phyloP scores from a whole-genome alignment of 2,888 invertebrate genomes.

The Napeogenes sylphis region DNA sequence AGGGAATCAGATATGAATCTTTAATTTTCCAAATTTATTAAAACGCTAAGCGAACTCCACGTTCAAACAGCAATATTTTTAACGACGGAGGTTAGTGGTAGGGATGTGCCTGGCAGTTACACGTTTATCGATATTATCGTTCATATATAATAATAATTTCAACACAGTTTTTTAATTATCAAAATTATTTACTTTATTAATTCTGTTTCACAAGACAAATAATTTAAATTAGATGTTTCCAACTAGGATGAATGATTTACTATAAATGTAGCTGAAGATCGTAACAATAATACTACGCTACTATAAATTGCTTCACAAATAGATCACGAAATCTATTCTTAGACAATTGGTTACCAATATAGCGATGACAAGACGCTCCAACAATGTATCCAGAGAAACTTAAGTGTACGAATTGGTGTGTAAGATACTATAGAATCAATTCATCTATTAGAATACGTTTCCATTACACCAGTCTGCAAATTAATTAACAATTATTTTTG shows the following conservation, averaged over 20 bases:
- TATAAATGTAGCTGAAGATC: no score
- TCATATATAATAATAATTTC: background rate
- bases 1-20: slow-evolving; percentile 73
- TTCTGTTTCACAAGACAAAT: background rate
- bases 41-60: slow-evolving; percentile 74
- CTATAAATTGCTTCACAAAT: background rate
- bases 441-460: slow-evolving; percentile 29
- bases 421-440: slow-evolving; percentile 44
- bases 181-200: no score
- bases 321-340: background rate
- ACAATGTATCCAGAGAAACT: slow-evolving; percentile 36
- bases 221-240: background rate
- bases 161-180: no score
- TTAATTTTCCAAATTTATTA: slow-evolving; percentile 78
- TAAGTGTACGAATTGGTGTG: slow-evolving; percentile 42
- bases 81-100: slow-evolving; percentile 66
- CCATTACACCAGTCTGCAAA: slow-evolving; percentile 4
- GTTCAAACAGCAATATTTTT: slow-evolving; percentile 77
- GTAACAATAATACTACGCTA: no score
- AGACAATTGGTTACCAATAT: slow-evolving; percentile 4
- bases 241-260: no score
- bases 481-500: background rate
- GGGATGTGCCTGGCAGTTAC: slow-evolving; percentile 39
- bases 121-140: slow-evolving; percentile 22
- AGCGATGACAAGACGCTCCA: slow-evolving; percentile 39